Evolutionary conservation across 1,140 invertebrate genomes (phyloP).

Genomic region (Drosophila carrolli): DNA sequence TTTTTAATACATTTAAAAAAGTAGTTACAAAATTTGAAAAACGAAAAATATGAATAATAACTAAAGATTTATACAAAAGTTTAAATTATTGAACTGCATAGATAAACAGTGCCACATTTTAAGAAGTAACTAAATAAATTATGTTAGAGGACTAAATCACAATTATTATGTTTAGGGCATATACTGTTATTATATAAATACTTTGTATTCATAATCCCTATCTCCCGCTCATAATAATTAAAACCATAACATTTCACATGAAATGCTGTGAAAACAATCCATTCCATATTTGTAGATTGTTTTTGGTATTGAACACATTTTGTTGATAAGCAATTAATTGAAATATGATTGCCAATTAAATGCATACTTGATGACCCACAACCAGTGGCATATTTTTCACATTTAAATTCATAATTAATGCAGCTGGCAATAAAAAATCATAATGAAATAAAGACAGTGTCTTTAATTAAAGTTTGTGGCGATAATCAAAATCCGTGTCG

Average conservation of each 20-base stretch:
- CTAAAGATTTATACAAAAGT: background rate
- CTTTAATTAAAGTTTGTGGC: slow-evolving; percentile 58
- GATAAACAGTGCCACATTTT: no score
- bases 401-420: slow-evolving; percentile 63
- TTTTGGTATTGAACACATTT: slow-evolving; percentile 37
- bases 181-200: background rate
- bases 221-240: slow-evolving; percentile 46
- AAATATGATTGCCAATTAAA: slow-evolving; percentile 81
- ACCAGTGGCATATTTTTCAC: slow-evolving; percentile 61
- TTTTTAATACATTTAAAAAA: background rate
- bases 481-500: slow-evolving; percentile 30
- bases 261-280: slow-evolving; percentile 25
- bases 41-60: background rate
- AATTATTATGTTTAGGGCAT: background rate
- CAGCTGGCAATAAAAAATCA: slow-evolving; percentile 24
- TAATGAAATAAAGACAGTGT: slow-evolving; percentile 22
- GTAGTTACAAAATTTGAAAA: no score
- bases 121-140: no score
- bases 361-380: slow-evolving; percentile 50
- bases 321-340: slow-evolving; percentile 70
- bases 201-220: background rate
- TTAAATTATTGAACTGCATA: no score
- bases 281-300: slow-evolving; percentile 33
- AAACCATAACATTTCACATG: slow-evolving; percentile 57
- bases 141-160: no score